Base-by-base conservation (phyloP, 2,113 vertebrate genomes). In the Oenanthe melanoleuca region DNA sequence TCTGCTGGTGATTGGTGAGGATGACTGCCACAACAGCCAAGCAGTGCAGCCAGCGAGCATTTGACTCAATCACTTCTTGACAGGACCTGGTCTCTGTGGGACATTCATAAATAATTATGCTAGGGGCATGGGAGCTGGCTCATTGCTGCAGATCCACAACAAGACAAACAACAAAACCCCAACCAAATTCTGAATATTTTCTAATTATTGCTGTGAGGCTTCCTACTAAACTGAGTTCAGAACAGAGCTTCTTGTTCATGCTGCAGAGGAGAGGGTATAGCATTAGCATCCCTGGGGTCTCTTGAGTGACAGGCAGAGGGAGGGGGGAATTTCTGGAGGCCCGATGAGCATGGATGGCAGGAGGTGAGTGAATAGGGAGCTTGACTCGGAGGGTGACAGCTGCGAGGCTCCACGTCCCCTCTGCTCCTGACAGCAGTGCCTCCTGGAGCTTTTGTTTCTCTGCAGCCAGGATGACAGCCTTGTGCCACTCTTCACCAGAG, bases 371-470 rank as follows among this genome's bases (percentile, higher is more conserved):
- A 93, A 70, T 28, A 81, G 79, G 52, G 75, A 89, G 22, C 59
- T n/a, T 89, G 71, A 20, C 59, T 73, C 0, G 0, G 15, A 63
- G 61, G 5, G 11, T 44, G 88, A 67, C 88, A 87, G n/a, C 89
- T 84, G 74, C 40, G 4, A 87, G 80, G 72, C 77, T 49, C 59
- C 25, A 4, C 2, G 8, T 64, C 24, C 42, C 42, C 44, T 28
- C 37, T 11, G 22, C 63, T 90, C 66, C 94, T 16, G 2, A 56
- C 80, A 75, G 52, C 80, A 52, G 59, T 72, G 88, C 23, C 67
- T 78, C n/a, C 70, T 44, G 73, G 16, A 37, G 10, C 92, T 59
- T 93, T 89, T 89, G 80, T 93, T 91, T 89, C 88, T 52, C 37
- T 24, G 70, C 69, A 47, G 72, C 61, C 31, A 2, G 23, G 37